Conservation (phyloP, 2,888 invertebrate genomes). For the Siphonodentalium dalli region DNA sequence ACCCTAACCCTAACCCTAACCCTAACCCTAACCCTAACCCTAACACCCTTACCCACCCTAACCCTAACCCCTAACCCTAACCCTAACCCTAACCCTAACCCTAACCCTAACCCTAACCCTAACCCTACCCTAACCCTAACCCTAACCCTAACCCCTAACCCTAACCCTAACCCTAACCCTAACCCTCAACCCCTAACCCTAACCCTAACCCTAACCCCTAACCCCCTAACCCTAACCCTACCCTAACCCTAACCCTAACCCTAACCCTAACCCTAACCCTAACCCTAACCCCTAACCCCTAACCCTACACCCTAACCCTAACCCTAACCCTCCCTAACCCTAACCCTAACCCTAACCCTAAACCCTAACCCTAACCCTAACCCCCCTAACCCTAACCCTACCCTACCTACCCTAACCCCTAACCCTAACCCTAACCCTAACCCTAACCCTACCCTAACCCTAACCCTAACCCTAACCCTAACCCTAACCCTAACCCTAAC, state of each 20-base stretch:
- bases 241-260: constrained; percentile 15
- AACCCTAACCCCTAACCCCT: constrained; percentile 15
- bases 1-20: constrained; percentile 26
- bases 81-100: constrained; percentile 21
- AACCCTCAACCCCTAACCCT: constrained; percentile 12
- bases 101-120: constrained; percentile 22
- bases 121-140: constrained; percentile 22
- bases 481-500: constrained; percentile 4
- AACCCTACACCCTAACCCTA: constrained; percentile 11
- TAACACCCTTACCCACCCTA: constrained; percentile 26
- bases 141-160: constrained; percentile 25
- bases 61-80: constrained; percentile 22
- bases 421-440: constrained; percentile 17
- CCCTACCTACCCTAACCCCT: constrained; percentile 30
- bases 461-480: not conserved
- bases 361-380: constrained; percentile 11
- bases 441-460: constrained; percentile 14
- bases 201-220: constrained; percentile 18
- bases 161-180: constrained; percentile 10
- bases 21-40: constrained; percentile 24
- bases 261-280: constrained; percentile 16
- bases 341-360: constrained; percentile 18
- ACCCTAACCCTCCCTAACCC: constrained; percentile 14
- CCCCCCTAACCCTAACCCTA: too few relatives aligned
- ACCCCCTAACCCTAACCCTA: constrained; percentile 5